These are phyloP conservation scores for Lamellibrachia columna DNA, from an alignment of 2,888 invertebrate species.

Conservation along the genomic window DNA sequence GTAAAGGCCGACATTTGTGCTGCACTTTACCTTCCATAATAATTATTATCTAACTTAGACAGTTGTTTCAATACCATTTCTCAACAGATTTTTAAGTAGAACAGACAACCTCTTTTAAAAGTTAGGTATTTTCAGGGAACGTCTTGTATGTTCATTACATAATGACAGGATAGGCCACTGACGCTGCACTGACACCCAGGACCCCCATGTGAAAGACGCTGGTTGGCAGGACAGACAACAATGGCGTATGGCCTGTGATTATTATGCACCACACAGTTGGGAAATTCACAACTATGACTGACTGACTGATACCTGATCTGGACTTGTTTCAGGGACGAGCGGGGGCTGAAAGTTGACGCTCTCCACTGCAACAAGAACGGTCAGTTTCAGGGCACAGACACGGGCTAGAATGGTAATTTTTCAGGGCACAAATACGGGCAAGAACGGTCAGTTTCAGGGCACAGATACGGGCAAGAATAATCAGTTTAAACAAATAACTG, in stretches of 20 bases:
- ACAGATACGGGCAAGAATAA: neutral
- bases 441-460: neutral
- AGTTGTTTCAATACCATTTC: too few relatives aligned
- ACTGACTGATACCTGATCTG: slow-evolving; percentile 49
- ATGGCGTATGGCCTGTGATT: neutral
- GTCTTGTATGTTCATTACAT: neutral
- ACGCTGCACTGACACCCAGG: neutral
- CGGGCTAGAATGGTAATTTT: neutral
- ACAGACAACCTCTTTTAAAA: too few relatives aligned
- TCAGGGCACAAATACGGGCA: neutral
- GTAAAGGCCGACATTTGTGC: too few relatives aligned
- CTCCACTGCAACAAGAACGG: slow-evolving; percentile 52
- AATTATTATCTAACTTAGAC: too few relatives aligned
- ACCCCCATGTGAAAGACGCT: neutral
- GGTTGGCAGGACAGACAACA: too few relatives aligned
- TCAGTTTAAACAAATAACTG: too few relatives aligned
- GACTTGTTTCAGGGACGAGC: slow-evolving; percentile 51
- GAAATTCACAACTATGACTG: neutral
- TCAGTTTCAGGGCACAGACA: neutral
- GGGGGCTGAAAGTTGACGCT: slow-evolving; percentile 60
- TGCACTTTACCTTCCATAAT: too few relatives aligned
- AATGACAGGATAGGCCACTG: neutral
- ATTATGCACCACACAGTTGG: too few relatives aligned
- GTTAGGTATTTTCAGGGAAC: too few relatives aligned
- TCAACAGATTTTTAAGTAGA: too few relatives aligned